Percentiles rank a stretch among this genome's conserved stretches.
phyloP scores from a whole-genome alignment of 2,113 vertebrate genomes.

The Brachyhypopomus gauderio region DNA sequence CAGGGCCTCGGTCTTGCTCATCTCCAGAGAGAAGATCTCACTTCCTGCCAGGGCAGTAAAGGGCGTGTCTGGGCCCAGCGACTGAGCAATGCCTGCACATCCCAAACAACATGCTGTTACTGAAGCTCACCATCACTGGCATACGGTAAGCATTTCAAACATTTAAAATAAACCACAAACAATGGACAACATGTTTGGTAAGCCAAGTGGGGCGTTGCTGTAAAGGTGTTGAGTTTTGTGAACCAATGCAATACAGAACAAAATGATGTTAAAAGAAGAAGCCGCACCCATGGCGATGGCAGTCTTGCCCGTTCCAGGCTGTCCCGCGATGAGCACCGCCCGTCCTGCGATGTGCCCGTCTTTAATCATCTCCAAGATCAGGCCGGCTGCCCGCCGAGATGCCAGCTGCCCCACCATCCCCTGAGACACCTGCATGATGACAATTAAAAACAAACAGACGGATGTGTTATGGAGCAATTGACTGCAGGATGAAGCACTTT shows the following conservation, averaged over 20 bases:
- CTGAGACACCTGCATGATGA: slow-evolving; percentile 81
- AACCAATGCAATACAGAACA: neutral
- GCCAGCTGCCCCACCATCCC: slow-evolving; percentile 93
- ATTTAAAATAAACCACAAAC: neutral
- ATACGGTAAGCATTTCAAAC: neutral
- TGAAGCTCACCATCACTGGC: neutral
- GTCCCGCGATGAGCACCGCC: slow-evolving; percentile 87
- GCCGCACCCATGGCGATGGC: slow-evolving; percentile 91
- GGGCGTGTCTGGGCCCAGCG: slow-evolving; percentile 85
- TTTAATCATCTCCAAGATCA: slow-evolving; percentile 93
- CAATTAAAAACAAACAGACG: neutral
- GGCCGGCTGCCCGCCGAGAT: slow-evolving; percentile 84
- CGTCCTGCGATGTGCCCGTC: slow-evolving; percentile 93
- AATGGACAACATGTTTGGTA: no score
- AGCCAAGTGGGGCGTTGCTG: no score
- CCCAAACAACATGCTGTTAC: neutral
- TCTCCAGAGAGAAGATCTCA: slow-evolving; percentile 93
- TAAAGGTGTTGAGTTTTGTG: no score
- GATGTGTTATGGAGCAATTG: neutral
- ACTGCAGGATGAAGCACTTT: neutral
- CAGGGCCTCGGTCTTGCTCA: slow-evolving; percentile 92
- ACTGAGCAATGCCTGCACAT: slow-evolving; percentile 85
- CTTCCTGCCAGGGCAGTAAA: slow-evolving; percentile 91
- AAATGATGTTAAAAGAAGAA: neutral
- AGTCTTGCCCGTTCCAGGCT: slow-evolving; percentile 91